Conservation (phyloP, 2,888 invertebrate species). For the Scelioninae gen. 2 region DNA sequence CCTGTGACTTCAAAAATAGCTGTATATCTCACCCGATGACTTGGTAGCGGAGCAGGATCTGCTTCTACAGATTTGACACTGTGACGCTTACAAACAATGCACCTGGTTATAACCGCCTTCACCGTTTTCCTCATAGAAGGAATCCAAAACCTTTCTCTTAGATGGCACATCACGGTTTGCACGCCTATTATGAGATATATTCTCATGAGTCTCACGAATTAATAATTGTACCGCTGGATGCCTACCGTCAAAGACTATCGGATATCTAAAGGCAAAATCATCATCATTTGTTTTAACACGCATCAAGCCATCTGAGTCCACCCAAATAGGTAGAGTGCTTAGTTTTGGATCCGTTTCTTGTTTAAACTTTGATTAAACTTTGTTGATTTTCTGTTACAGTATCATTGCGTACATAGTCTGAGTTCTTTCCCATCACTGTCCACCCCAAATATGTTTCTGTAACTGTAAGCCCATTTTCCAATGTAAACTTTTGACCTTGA, state of each 20-base stretch:
- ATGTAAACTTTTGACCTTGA: conserved; percentile 56
- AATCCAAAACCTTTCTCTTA: conserved; percentile 59
- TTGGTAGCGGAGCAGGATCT: conserved; percentile 63
- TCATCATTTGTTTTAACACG: conserved; percentile 57
- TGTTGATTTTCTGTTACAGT: conserved; percentile 15
- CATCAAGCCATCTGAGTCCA: conserved; percentile 31
- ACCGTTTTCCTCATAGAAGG: conserved; percentile 53
- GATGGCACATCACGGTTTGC: conserved; percentile 51
- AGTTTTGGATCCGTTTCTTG: conserved; percentile 24
- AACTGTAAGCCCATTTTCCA: conserved; percentile 63
- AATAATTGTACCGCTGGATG: conserved; percentile 62
- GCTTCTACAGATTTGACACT: conserved; percentile 56
- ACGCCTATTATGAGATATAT: conserved; percentile 59
- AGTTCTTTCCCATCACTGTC: conserved; percentile 63
- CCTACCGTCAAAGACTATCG: conserved; percentile 63
- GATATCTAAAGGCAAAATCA: conserved; percentile 59
- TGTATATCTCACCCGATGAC: conserved; percentile 61
- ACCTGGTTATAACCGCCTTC: conserved; percentile 30
- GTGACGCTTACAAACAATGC: conserved; percentile 58
- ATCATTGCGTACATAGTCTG: conserved; percentile 42
- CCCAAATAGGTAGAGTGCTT: conserved; percentile 12
- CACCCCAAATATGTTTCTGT: conserved; percentile 65
- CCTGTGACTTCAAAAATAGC: conserved; percentile 61
- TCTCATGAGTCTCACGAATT: conserved; percentile 57
- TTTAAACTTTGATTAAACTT: too few relatives aligned